Percentiles rank a stretch among this genome's conserved stretches.
Evolutionary conservation across 2,888 invertebrate genomes (phyloP).

Genomic region (Leucania comma): DNA sequence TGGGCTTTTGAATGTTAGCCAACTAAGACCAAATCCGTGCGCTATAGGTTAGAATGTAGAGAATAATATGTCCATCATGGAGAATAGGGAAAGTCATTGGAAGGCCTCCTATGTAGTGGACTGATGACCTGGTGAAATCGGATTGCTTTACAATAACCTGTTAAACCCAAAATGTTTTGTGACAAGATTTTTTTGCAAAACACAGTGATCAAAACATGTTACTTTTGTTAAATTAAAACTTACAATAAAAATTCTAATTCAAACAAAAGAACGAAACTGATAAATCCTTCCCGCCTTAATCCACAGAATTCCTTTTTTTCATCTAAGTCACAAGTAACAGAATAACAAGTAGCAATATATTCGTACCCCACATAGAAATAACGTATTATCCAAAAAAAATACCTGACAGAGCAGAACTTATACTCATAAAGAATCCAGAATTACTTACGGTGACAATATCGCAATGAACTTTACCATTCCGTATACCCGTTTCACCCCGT

Average conservation of each 20-base stretch:
- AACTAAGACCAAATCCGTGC: too few species aligned
- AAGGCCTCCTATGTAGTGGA: too few species aligned
- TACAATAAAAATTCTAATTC: background rate
- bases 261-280: conserved; percentile 15
- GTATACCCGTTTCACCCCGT: conserved; percentile 45
- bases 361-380: conserved; percentile 36
- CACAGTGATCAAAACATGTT: background rate
- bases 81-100: too few species aligned
- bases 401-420: conserved; percentile 50
- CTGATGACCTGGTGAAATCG: too few species aligned
- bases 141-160: too few species aligned
- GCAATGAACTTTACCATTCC: conserved; percentile 64
- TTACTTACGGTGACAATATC: conserved; percentile 65
- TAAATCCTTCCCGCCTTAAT: conserved; percentile 1
- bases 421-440: conserved; percentile 55
- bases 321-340: conserved; percentile 29
- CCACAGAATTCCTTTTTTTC: conserved; percentile 12
- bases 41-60: too few species aligned
- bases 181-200: background rate
- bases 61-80: too few species aligned
- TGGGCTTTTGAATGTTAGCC: too few species aligned
- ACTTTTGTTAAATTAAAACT: background rate
- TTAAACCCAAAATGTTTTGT: too few species aligned
- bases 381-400: conserved; percentile 40
- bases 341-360: conserved; percentile 49